Evolutionary conservation across 2,797 vertebrate genomes (phyloP), one percentile per base, ranked within the genome.

Genomic region (Euphonia xanthogaster): DNA sequence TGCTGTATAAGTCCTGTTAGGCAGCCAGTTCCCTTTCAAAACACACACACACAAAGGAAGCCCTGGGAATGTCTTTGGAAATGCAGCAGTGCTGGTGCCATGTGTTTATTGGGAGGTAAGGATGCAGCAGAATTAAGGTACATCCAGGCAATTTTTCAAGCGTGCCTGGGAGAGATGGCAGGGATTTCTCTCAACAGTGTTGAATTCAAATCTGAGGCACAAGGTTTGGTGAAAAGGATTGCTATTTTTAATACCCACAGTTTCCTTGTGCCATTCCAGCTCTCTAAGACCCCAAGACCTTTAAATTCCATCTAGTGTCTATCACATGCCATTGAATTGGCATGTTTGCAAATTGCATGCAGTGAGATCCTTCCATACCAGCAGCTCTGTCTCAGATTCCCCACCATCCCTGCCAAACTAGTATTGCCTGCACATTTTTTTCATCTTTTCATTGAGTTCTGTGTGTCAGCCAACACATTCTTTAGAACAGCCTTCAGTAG

Each of bases 401-500:
- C 97, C 97, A 94, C 97, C 97, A 96, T 92, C 97, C 79, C 92
- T 93, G 97, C 98, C 98, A 98, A 98, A 95, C 89, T 91, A 96
- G 97, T 96, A 95, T 94, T 88, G 98, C 98, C 96, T 96, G 97
- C 95, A 95, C 97, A 97, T 97, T 97, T 97, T 97, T 98, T 97
- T 98, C 98, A 97, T 98, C 98, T 97, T 97, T 98, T 98, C 98
- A 98, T 96, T 94, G 97, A 98, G 98, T 97, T 96, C 97, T 95
- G 97, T 92, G 94, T 97, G 97, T 97, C 97, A 97, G 98, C 97
- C 97, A 96, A 96, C 97, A 95, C 98, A 98, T 98, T 98, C 98
- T 98, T 97, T 90, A 97, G 97, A 97, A 93, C 42, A 65, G 95
- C 97, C 97, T 98, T 65, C 97, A 97, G 98, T 98, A 96, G 98